Conservation (phyloP, 2,888 invertebrate species). For the Eupithecia inturbata region DNA sequence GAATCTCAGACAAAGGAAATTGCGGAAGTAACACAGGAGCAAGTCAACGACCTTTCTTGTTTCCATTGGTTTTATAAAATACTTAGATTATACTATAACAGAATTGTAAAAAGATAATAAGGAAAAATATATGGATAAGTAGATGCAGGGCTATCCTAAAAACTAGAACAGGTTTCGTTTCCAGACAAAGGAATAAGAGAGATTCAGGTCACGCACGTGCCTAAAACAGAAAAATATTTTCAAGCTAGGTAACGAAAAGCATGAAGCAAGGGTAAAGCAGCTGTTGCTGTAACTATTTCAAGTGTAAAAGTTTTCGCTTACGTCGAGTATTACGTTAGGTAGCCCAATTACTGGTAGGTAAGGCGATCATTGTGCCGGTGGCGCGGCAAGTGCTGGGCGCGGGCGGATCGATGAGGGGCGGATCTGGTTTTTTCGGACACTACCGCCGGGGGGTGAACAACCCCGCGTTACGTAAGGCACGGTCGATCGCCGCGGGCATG, state of each 20-base stretch:
- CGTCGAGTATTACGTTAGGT: constrained; percentile 28
- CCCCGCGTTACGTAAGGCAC: constrained; percentile 77
- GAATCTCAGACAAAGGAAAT: constrained; percentile 41
- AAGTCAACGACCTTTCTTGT: constrained; percentile 25
- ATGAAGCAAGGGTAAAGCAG: constrained; percentile 8
- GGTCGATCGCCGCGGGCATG: constrained; percentile 73
- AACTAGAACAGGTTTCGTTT: background rate
- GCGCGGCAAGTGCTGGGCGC: constrained; percentile 46
- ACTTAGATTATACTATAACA: background rate
- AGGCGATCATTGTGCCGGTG: constrained; percentile 41
- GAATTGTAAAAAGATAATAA: background rate
- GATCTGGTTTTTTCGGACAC: constrained; percentile 84
- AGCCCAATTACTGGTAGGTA: constrained; percentile 40
- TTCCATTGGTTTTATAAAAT: constrained; percentile 14
- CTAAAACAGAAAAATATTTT: constrained; percentile 4
- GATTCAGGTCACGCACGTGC: constrained; percentile 23
- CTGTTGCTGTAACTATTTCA: constrained; percentile 17
- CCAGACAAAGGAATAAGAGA: constrained; percentile 3
- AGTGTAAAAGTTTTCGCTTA: constrained; percentile 25
- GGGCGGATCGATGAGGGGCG: constrained; percentile 73
- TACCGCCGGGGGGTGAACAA: constrained; percentile 82
- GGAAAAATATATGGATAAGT: background rate
- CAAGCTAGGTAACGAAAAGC: background rate
- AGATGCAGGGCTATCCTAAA: background rate
- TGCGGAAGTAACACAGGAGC: constrained; percentile 14